These are phyloP conservation scores for Polyergus mexicanus DNA, from an alignment of 1,140 invertebrate species.

Conservation along the genomic window DNA sequence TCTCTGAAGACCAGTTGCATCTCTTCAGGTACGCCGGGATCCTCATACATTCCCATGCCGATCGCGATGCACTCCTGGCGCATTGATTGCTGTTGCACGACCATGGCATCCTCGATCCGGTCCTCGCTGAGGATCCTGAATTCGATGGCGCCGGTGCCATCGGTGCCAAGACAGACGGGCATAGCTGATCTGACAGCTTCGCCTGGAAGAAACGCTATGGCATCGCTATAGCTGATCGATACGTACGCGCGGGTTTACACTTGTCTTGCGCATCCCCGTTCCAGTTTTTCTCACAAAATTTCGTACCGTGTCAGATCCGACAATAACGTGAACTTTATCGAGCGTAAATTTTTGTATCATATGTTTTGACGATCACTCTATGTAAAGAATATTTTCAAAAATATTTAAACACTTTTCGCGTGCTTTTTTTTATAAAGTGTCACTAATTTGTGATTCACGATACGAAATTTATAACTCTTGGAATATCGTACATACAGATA, in stretches of 20 bases:
- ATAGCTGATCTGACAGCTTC: neutral
- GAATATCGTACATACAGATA: no score
- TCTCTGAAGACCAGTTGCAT: slow-evolving; percentile 75
- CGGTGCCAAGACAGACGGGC: slow-evolving; percentile 1
- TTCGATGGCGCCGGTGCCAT: slow-evolving; percentile 60
- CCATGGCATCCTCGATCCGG: slow-evolving; percentile 68
- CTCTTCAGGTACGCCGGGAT: slow-evolving; percentile 76
- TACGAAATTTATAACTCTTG: no score
- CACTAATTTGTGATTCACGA: no score
- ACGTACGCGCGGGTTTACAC: slow-evolving; percentile 33
- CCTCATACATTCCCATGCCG: slow-evolving; percentile 75
- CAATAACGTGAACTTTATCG: neutral
- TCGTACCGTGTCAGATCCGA: neutral
- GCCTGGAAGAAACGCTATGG: slow-evolving; percentile 21
- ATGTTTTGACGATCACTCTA: no score
- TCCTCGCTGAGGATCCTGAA: slow-evolving; percentile 70
- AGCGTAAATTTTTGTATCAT: neutral
- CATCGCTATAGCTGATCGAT: slow-evolving; percentile 50
- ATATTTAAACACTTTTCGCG: no score
- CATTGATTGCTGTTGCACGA: slow-evolving; percentile 72
- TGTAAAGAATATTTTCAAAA: no score
- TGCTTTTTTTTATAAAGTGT: no score
- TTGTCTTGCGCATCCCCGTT: slow-evolving; percentile 36
- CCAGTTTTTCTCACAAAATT: neutral
- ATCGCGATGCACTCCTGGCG: slow-evolving; percentile 72